phyloP scores from a whole-genome alignment of 1,140 invertebrate genomes.

The Apocrypta bakeri region DNA sequence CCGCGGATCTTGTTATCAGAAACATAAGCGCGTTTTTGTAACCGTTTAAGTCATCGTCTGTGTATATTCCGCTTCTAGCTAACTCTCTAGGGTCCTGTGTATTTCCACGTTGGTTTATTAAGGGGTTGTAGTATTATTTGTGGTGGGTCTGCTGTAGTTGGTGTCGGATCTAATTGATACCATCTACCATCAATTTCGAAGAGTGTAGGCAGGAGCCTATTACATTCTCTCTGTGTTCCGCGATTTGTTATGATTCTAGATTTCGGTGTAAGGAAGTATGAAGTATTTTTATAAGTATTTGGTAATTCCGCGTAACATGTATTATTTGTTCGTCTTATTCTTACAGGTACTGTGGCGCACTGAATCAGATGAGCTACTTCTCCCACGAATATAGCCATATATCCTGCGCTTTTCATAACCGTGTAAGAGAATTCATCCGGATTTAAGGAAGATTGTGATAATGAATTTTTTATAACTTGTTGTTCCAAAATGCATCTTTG shows the following conservation, averaged over 20 bases:
- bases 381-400: constrained; percentile 53
- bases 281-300: constrained; percentile 35
- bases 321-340: constrained; percentile 14
- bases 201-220: constrained; percentile 2
- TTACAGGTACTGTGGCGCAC: constrained; percentile 53
- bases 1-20: neutral
- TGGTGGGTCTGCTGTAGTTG: neutral
- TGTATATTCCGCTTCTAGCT: neutral
- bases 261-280: constrained; percentile 47
- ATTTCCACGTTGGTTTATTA: constrained; percentile 2
- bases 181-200: neutral
- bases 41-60: neutral
- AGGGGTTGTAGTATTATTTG: neutral
- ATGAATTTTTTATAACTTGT: constrained; percentile 48
- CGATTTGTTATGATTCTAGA: constrained; percentile 44
- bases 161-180: constrained; percentile 6
- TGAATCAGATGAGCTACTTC: constrained; percentile 56
- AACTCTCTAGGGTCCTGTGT: neutral
- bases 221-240: constrained; percentile 44
- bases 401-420: constrained; percentile 54
- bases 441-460: constrained; percentile 33
- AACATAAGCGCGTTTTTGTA: neutral
- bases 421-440: constrained; percentile 56
- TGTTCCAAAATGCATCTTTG: constrained; percentile 54
- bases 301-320: constrained; percentile 49